Evolutionary conservation across 2,113 vertebrate genomes (phyloP), one percentile per base, ranked within the genome.

Genomic region (Melanocharis versteri): DNA sequence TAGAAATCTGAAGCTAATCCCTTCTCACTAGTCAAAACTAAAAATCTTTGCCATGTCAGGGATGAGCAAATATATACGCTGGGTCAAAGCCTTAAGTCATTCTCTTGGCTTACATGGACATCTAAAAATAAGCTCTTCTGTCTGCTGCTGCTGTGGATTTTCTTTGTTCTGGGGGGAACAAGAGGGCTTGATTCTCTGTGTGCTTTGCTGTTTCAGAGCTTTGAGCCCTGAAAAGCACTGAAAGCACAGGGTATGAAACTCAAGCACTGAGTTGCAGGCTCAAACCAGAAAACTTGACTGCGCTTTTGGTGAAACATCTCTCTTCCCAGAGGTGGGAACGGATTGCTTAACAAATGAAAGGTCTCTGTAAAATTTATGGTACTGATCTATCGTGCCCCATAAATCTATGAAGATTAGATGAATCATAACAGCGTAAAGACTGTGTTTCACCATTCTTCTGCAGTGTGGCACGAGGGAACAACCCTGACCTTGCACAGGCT

Each of bases 281-380:
- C 5, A 4, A 84, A 79, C 50, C 62, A 50, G 66, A 62, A 62
- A 79, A 33, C 19, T 20, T 45, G 54, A 27, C 47, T 18, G 7
- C 1, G 2, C 40, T 87, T 92, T n/a, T 20, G 53, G 44, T 76
- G 54, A 72, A 82, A 48, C 19, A 18, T 57, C 48, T 77, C 71
- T 69, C 35, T 83, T 76, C 56, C 64, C 17, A 57, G 51, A 68
- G 51, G 11, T 71, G 45, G 75, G 40, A 94, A 58, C 0, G 0
- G 30, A 79, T 80, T 94, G 61, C 58, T 57, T 80, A 73, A 79
- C 17, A 83, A 89, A 81, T 39, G 84, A 75, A 83, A 87, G 19
- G 23, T 72, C 20, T 77, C 70, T 7, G 6, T 66, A 37, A 69
- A 88, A 54, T 50, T 61, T 37, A 18, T 51, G 61, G 70, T 83